Conservation (phyloP, 1,140 invertebrate genomes). For the Drosophila parabipectinata region DNA sequence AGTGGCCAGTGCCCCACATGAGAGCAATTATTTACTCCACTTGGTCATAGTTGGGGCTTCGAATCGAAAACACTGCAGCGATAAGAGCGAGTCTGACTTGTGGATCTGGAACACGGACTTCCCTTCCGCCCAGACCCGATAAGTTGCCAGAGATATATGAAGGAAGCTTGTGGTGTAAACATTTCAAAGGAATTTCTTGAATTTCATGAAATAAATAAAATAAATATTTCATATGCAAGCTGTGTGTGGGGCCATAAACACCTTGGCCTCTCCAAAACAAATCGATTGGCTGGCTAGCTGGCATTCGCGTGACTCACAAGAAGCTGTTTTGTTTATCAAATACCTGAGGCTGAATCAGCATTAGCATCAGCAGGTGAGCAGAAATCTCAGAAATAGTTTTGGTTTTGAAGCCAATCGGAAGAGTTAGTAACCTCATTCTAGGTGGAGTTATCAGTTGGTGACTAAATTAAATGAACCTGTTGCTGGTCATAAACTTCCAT, state of each 20-base stretch:
- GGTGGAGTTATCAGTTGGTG: constrained; percentile 66
- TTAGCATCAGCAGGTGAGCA: constrained; percentile 15
- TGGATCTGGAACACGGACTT: constrained; percentile 40
- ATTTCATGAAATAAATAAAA: constrained; percentile 30
- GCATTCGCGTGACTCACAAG: constrained; percentile 50
- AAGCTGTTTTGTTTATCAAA: constrained; percentile 21
- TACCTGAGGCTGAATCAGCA: constrained; percentile 10
- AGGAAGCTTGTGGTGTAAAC: constrained; percentile 4
- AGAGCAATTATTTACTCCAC: constrained; percentile 5
- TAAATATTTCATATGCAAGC: constrained; percentile 18
- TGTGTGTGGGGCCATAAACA: constrained; percentile 52
- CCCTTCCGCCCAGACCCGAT: constrained; percentile 38
- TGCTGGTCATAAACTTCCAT: constrained; percentile 41
- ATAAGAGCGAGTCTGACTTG: constrained; percentile 20
- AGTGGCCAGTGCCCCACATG: constrained; percentile 20
- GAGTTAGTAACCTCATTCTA: constrained; percentile 2
- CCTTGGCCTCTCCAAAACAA: constrained; percentile 44
- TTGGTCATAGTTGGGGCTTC: background rate
- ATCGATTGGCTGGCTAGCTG: constrained; percentile 54
- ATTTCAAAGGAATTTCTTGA: background rate
- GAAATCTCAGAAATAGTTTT: constrained; percentile 1
- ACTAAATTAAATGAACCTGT: constrained; percentile 73
- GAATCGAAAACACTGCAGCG: constrained; percentile 13
- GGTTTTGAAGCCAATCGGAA: background rate
- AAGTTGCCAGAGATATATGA: constrained; percentile 33